A percentile compares a stretch with the other conserved stretches of the same genome.
phyloP scores from a whole-genome alignment of 2,113 vertebrate genomes.

The Labeo rohita region DNA sequence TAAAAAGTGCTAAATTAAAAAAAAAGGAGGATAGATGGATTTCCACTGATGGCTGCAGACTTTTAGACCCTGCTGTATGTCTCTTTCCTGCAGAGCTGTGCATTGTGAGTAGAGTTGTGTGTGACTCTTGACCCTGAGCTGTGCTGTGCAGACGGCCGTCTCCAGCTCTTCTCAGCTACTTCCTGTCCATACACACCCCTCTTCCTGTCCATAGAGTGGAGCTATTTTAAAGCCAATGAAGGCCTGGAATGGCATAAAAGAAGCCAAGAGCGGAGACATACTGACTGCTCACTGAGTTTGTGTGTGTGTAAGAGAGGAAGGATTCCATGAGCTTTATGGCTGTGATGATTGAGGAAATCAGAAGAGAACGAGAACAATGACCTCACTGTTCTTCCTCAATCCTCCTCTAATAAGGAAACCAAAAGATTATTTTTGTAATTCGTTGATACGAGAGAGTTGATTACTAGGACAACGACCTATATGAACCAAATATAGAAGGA shows the following conservation, averaged over 20 bases:
- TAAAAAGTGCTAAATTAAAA: background rate
- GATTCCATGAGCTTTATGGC: conserved; percentile 43
- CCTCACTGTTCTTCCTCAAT: conserved; percentile 52
- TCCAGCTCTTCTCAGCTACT: conserved; percentile 57
- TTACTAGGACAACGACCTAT: background rate
- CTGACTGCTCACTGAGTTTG: conserved; percentile 42
- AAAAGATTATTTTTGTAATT: background rate
- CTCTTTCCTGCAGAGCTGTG: conserved; percentile 41
- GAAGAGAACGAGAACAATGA: conserved; percentile 46
- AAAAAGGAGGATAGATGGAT: background rate
- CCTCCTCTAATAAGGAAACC: conserved; percentile 50
- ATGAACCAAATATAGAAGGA: background rate
- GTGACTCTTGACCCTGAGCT: conserved; percentile 52
- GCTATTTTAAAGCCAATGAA: conserved; percentile 52
- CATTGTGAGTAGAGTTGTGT: conserved; percentile 38
- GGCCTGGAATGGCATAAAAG: conserved; percentile 47
- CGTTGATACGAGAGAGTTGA: background rate
- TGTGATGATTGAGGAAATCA: conserved; percentile 45
- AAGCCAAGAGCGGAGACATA: conserved; percentile 48
- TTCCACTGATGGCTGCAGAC: background rate
- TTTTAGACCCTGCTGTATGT: background rate
- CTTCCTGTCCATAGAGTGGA: conserved; percentile 55
- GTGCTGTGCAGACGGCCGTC: conserved; percentile 50
- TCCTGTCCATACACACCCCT: conserved; percentile 57
- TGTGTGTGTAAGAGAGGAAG: conserved; percentile 33